These are phyloP conservation scores for Nothocercus nigrocapillus DNA, from an alignment of 2,113 vertebrate genomes.

Conservation along the genomic window DNA sequence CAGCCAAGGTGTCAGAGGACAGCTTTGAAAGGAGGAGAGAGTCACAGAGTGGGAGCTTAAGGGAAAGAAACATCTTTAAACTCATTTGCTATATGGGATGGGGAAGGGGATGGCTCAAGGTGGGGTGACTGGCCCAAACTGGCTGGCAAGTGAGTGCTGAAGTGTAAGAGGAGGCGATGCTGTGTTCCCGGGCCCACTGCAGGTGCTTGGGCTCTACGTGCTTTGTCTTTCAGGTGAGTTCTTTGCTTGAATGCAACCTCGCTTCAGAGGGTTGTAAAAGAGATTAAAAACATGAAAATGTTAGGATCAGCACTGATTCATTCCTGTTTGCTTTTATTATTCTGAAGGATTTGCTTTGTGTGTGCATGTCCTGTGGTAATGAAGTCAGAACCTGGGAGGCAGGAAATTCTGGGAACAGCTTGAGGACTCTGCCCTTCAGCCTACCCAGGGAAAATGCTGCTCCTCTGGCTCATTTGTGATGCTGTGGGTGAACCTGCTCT, in stretches of 20 bases:
- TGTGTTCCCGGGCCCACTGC: background rate
- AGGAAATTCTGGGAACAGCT: background rate
- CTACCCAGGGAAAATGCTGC: background rate
- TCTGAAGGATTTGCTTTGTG: slow-evolving; percentile 9
- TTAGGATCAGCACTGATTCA: background rate
- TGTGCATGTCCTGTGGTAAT: background rate
- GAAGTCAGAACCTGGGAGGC: background rate
- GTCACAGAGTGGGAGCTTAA: background rate
- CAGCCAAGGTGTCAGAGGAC: background rate
- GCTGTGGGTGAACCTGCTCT: background rate
- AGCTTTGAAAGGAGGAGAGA: background rate
- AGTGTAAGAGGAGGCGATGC: accelerated
- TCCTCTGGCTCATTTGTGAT: background rate
- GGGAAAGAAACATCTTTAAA: background rate
- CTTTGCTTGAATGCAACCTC: background rate
- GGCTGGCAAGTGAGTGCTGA: background rate
- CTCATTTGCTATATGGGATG: background rate
- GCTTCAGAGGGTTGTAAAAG: background rate
- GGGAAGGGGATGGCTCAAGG: accelerated
- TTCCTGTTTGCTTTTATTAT: background rate
- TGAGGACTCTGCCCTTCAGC: background rate
- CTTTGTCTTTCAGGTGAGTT: background rate
- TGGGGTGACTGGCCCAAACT: background rate
- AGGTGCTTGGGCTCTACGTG: background rate
- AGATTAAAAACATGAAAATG: background rate